Evolutionary conservation across 2,113 vertebrate genomes (phyloP), one percentile per base, ranked within the genome.

Genomic region (Trichomycterus rosablanca): DNA sequence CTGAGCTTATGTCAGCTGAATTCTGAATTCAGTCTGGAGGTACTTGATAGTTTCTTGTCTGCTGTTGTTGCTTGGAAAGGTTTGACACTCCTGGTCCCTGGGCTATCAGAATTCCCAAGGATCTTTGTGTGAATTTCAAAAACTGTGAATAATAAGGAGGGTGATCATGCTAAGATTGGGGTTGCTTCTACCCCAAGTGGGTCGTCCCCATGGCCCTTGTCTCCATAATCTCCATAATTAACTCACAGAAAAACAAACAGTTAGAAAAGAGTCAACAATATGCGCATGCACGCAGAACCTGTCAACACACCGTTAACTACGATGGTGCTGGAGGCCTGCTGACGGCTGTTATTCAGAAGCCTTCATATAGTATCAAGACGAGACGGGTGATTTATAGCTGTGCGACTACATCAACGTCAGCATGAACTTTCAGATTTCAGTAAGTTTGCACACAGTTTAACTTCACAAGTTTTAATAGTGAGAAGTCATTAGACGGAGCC

Each of bases 121-220:
- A 74, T 42, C 34, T 63, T 73, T 79, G 75, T 63, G 61, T 61
- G 81, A 75, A 73, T 45, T 76, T 82, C 82, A n/a, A 76, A 83
- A 83, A 81, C 68, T 61, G 73, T 74, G 81, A 83, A 84, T 87
- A 83, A 86, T 85, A 84, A 84, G 76, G 74, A 84, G 83, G 86
- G 83, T 84, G 82, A 86, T 87, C 77, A 84, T 74, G 35, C 50
- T 66, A 61, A 52, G 43, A 40, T 74, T 63, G 67, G 5, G 76
- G 68, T 72, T 76, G 74, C 76, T 53, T 73, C 79, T 73, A 78
- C 70, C 82, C 82, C 77, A 79, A 78, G 80, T 76, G 83, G 81
- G 80, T 75, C 73, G 67, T 82, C 77, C 82, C 79, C 74, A 73
- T 80, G 74, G 77, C 78, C 78, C 76, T 71, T 75, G 73, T 73